Conservation (phyloP, 2,113 vertebrate species). For the Embiotoca jacksoni region DNA sequence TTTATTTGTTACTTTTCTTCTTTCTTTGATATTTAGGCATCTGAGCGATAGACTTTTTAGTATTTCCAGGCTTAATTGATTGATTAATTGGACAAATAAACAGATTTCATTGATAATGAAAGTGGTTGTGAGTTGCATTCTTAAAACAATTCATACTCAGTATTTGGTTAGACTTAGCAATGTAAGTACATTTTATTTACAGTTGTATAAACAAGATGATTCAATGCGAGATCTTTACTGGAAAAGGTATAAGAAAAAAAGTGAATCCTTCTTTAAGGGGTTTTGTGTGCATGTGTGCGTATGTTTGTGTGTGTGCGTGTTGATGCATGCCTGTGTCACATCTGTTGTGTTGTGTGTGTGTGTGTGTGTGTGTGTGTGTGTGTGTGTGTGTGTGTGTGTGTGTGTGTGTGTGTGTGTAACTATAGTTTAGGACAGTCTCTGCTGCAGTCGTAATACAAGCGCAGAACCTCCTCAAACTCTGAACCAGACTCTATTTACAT, state of each 20-base stretch:
- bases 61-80: no score
- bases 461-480: slow-evolving; percentile 45
- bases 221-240: slow-evolving; percentile 63
- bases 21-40: no score
- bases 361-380: slow-evolving; percentile 22
- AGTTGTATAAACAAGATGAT: slow-evolving; percentile 76
- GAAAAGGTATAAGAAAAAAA: slow-evolving; percentile 75
- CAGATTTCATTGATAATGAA: no score
- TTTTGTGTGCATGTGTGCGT: slow-evolving; percentile 6
- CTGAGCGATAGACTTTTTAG: no score
- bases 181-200: slow-evolving; percentile 81
- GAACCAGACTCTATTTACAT: slow-evolving; percentile 65
- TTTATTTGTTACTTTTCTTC: no score
- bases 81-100: no score
- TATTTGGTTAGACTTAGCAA: slow-evolving; percentile 65
- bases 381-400: slow-evolving; percentile 45
- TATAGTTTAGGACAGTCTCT: slow-evolving; percentile 69
- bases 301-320: slow-evolving; percentile 24
- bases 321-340: slow-evolving; percentile 52
- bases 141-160: slow-evolving; percentile 29
- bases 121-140: neutral
- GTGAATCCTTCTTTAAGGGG: slow-evolving; percentile 30
- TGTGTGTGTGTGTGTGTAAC: slow-evolving; percentile 40
- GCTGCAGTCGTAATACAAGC: slow-evolving; percentile 51
- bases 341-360: slow-evolving; percentile 14